Percentiles rank a stretch among this genome's conserved stretches.
Conservation (phyloP, 2,797 vertebrate species). For the Sebastes taczanowskii region DNA sequence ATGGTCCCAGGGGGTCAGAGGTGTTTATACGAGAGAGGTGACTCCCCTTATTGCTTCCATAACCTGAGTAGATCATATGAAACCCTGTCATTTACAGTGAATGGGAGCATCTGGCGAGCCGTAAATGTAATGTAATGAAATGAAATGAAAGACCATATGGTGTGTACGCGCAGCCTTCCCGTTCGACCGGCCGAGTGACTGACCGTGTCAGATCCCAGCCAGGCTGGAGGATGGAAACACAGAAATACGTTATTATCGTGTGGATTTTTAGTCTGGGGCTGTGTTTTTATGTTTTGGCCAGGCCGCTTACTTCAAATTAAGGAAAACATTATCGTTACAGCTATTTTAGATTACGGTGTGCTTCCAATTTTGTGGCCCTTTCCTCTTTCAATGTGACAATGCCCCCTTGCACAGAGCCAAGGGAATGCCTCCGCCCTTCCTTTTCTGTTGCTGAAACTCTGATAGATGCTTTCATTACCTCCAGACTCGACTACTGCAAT, state of each 20-base stretch:
- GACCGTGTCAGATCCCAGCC: conserved; percentile 39
- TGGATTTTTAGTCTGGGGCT: background rate
- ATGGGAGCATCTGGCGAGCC: conserved; percentile 75
- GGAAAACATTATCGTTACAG: background rate
- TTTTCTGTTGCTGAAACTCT: background rate
- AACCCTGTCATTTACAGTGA: conserved; percentile 75
- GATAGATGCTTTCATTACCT: conserved; percentile 2
- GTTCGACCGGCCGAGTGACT: conserved; percentile 8
- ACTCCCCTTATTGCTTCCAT: conserved; percentile 80
- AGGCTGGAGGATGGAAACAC: background rate
- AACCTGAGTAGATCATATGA: conserved; percentile 80
- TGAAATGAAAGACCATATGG: conserved; percentile 70
- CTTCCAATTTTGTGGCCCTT: background rate
- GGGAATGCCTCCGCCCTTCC: background rate
- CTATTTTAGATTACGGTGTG: background rate
- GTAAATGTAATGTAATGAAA: conserved; percentile 78
- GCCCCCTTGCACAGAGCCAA: background rate
- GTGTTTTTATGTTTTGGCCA: background rate
- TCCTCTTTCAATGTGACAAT: background rate
- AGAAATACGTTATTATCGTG: conserved; percentile 12
- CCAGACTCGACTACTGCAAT: background rate
- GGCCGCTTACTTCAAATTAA: background rate
- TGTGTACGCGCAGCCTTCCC: conserved; percentile 23
- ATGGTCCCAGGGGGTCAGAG: conserved; percentile 68
- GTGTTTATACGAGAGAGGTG: conserved; percentile 74